Evolutionary conservation across 2,113 vertebrate genomes (phyloP).

Genomic region (Recurvirostra avosetta): DNA sequence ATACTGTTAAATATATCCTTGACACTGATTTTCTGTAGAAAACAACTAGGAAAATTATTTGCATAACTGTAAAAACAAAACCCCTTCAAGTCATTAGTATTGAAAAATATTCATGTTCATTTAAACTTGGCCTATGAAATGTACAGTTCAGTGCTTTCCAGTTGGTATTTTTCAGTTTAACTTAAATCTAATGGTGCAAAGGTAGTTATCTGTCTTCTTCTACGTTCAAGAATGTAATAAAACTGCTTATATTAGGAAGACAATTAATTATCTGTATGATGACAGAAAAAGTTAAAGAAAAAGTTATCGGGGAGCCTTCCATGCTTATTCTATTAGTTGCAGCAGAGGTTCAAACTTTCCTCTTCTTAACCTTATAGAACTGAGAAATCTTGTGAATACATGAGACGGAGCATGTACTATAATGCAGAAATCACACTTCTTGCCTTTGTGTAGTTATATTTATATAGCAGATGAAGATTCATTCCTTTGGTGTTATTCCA

Average conservation of each 20-base stretch:
- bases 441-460: not conserved
- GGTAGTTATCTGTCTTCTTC: not conserved
- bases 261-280: not conserved
- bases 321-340: not conserved
- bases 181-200: not conserved
- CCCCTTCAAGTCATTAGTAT: not conserved
- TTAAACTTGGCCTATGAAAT: not conserved
- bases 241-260: not conserved
- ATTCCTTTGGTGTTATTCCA: not conserved
- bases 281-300: constrained; percentile 8
- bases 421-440: not conserved
- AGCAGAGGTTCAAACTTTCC: not conserved
- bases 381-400: not conserved
- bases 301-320: not conserved
- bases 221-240: not conserved
- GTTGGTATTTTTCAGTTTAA: not conserved
- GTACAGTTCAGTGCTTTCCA: not conserved
- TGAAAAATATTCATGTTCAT: not conserved
- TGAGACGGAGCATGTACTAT: not conserved
- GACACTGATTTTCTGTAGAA: not conserved
- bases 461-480: not conserved
- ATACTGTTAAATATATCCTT: not conserved
- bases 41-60: not conserved
- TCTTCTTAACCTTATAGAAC: not conserved
- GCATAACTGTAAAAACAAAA: constrained; percentile 5